A percentile compares a stretch with the other conserved stretches of the same genome.
These are phyloP conservation scores for Lacerta viridis DNA, from an alignment of 2,797 vertebrate genomes.

Conservation along the genomic window DNA sequence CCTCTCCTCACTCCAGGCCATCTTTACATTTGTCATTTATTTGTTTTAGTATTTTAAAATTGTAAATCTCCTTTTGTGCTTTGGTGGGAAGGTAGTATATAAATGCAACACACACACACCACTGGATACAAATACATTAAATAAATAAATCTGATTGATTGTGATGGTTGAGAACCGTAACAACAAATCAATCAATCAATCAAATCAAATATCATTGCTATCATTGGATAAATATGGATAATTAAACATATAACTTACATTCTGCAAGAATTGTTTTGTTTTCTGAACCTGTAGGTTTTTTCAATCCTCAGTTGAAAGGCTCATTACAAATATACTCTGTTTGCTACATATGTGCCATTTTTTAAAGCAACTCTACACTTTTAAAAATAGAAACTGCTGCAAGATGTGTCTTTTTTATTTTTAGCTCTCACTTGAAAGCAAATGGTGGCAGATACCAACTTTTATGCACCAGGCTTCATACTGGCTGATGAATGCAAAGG, in stretches of 20 bases:
- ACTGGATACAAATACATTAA: background rate
- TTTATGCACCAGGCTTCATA: conserved; percentile 11
- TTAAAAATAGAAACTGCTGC: conserved; percentile 13
- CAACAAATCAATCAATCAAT: background rate
- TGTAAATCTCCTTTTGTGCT: no score
- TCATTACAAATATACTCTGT: no score
- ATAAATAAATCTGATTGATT: background rate
- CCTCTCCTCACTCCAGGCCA: no score
- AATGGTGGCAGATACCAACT: background rate
- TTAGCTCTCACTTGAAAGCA: conserved; percentile 27
- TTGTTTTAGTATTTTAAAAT: no score
- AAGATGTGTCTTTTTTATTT: background rate
- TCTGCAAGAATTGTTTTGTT: background rate
- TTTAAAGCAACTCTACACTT: background rate
- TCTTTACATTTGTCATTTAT: no score
- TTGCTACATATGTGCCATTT: no score
- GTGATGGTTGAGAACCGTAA: no score
- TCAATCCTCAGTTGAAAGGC: background rate
- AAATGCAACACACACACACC: background rate
- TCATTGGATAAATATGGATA: background rate
- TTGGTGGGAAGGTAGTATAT: background rate
- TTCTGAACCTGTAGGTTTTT: background rate
- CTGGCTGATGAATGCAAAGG: background rate
- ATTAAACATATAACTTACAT: background rate
- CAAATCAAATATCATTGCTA: background rate